Evolutionary conservation across 2,888 invertebrate species (phyloP).

Genomic region (Lycocerus yunnanus): DNA sequence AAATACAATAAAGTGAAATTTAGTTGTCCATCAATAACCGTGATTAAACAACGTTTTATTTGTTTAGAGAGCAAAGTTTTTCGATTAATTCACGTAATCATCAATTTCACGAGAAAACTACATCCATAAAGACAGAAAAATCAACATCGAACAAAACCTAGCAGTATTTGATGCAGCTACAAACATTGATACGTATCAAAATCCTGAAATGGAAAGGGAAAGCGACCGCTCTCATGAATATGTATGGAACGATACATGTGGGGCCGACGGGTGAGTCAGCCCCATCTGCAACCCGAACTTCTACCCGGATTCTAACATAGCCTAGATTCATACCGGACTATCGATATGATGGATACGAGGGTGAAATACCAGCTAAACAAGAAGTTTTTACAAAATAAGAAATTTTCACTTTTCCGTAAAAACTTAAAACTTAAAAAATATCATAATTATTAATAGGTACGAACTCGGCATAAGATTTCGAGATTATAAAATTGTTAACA

Average conservation of each 20-base stretch:
- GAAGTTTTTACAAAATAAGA: conserved; percentile 11
- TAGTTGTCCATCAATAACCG: not conserved
- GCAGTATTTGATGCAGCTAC: conserved; percentile 39
- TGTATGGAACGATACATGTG: conserved; percentile 54
- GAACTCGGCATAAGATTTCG: not conserved
- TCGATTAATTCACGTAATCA: conserved; percentile 30
- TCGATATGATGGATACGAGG: conserved; percentile 54
- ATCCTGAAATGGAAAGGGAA: conserved; percentile 51
- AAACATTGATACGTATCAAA: conserved; percentile 46
- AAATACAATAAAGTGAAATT: not conserved
- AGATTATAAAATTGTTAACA: not conserved
- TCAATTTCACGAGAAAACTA: conserved; percentile 27
- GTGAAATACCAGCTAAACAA: conserved; percentile 40
- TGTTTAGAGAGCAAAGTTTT: conserved; percentile 28
- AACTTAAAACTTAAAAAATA: not conserved
- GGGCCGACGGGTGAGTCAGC: conserved; percentile 52
- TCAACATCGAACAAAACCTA: conserved; percentile 29
- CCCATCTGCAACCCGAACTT: conserved; percentile 50
- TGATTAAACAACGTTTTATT: conserved; percentile 13
- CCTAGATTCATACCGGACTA: conserved; percentile 50
- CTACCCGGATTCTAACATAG: conserved; percentile 45
- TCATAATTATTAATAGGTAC: too few species aligned
- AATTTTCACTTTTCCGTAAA: not conserved
- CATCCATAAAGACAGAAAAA: conserved; percentile 32
- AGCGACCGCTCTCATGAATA: conserved; percentile 54